Conservation (phyloP, 2,113 vertebrate genomes). For the Xyliphius kryptos region DNA sequence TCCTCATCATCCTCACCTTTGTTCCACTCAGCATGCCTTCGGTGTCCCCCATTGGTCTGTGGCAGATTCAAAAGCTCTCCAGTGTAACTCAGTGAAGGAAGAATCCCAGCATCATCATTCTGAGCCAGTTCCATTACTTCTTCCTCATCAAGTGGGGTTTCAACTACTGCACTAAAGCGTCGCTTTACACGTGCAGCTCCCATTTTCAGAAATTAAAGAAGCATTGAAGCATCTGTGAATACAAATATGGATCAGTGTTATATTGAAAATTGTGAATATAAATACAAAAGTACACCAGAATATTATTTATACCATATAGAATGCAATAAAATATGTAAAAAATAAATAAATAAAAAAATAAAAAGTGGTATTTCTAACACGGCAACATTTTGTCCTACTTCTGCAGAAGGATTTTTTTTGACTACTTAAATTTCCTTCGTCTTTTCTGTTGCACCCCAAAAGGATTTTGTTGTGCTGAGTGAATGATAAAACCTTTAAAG, state of each 20-base stretch:
- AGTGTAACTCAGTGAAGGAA: slow-evolving; percentile 55
- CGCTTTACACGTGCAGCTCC: slow-evolving; percentile 69
- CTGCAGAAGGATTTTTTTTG: no score
- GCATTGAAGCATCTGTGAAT: not conserved
- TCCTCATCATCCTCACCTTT: slow-evolving; percentile 50
- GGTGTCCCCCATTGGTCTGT: slow-evolving; percentile 41
- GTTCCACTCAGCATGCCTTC: slow-evolving; percentile 30
- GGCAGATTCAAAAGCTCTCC: slow-evolving; percentile 55
- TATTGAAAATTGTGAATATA: not conserved
- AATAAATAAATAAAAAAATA: no score
- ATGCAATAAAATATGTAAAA: no score
- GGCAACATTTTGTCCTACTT: no score
- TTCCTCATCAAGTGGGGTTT: slow-evolving; percentile 67
- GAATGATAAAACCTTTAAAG: no score
- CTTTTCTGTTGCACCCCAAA: no score
- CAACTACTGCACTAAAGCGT: slow-evolving; percentile 69
- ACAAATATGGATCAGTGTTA: not conserved
- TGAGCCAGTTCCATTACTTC: slow-evolving; percentile 71
- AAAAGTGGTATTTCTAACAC: no score
- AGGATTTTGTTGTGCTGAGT: no score
- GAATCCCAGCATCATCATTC: slow-evolving; percentile 57
- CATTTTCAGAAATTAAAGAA: slow-evolving; percentile 43
- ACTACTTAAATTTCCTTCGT: no score
- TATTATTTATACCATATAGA: no score
- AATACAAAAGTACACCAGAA: no score